Conservation (phyloP, 2,113 vertebrate species). For the Hypanus sabinus region DNA sequence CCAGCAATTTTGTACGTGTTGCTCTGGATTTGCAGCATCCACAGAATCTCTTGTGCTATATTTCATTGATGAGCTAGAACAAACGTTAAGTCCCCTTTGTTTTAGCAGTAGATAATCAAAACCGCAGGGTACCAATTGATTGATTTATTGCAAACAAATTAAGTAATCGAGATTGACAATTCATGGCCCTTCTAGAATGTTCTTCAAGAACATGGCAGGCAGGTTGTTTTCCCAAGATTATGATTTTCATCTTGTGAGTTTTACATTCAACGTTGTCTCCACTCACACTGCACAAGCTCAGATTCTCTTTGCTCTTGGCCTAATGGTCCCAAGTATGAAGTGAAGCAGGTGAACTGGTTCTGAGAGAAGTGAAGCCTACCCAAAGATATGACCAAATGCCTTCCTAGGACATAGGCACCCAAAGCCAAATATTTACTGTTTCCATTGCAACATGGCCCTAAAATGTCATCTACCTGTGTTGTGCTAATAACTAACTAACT, state of each 20-base stretch:
- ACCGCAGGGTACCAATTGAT: not conserved
- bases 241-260: not conserved
- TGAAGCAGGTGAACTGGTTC: too few species aligned
- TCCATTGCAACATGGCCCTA: too few species aligned
- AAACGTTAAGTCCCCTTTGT: not conserved
- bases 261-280: not conserved
- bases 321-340: not conserved
- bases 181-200: not conserved
- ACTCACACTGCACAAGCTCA: not conserved
- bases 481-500: too few species aligned
- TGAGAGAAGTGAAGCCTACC: too few species aligned
- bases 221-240: not conserved
- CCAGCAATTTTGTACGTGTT: too few species aligned
- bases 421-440: too few species aligned
- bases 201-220: not conserved
- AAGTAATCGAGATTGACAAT: not conserved
- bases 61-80: not conserved
- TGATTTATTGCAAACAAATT: not conserved
- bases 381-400: too few species aligned
- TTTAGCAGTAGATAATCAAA: not conserved
- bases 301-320: not conserved
- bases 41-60: too few species aligned
- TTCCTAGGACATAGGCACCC: too few species aligned
- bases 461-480: too few species aligned
- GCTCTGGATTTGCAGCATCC: too few species aligned